Evolutionary conservation across 2,113 vertebrate genomes (phyloP).

Genomic region (Rutilus rutilus): DNA sequence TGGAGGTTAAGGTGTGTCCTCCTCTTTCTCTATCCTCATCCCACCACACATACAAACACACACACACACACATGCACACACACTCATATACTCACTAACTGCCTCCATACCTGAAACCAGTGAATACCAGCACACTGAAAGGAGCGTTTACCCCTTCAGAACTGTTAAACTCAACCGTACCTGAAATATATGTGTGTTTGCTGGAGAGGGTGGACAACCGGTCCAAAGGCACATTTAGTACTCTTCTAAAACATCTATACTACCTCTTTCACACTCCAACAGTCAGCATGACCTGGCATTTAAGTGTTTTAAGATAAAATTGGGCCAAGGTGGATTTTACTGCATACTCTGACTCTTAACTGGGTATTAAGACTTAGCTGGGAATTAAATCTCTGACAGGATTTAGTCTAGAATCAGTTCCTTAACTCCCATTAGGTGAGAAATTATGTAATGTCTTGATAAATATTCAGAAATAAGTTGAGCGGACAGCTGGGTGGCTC

Average conservation of each 20-base stretch:
- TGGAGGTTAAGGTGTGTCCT: slow-evolving; percentile 23
- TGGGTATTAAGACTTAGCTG: slow-evolving; percentile 23
- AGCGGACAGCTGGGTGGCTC: slow-evolving; percentile 23
- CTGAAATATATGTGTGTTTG: not conserved
- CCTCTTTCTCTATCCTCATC: not conserved
- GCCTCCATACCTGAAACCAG: not conserved
- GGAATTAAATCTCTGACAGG: slow-evolving; percentile 42
- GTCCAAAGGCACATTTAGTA: not conserved
- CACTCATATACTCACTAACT: not conserved
- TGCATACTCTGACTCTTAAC: slow-evolving; percentile 44
- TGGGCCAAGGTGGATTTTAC: slow-evolving; percentile 34
- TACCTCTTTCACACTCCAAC: not conserved
- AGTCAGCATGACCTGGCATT: slow-evolving; percentile 16
- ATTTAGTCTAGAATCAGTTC: slow-evolving; percentile 33
- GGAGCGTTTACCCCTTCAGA: not conserved
- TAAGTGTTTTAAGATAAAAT: slow-evolving; percentile 12
- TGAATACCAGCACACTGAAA: not conserved
- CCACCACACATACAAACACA: slow-evolving; percentile 23
- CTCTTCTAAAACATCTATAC: not conserved
- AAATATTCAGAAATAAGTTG: slow-evolving; percentile 7
- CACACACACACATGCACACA: slow-evolving; percentile 37
- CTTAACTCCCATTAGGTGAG: slow-evolving; percentile 31
- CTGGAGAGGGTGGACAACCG: not conserved
- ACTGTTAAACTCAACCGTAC: not conserved
- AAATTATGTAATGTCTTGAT: slow-evolving; percentile 46